Evolutionary conservation across 2,113 vertebrate genomes (phyloP).

Genomic region (Pseudorectes ferrugineus): DNA sequence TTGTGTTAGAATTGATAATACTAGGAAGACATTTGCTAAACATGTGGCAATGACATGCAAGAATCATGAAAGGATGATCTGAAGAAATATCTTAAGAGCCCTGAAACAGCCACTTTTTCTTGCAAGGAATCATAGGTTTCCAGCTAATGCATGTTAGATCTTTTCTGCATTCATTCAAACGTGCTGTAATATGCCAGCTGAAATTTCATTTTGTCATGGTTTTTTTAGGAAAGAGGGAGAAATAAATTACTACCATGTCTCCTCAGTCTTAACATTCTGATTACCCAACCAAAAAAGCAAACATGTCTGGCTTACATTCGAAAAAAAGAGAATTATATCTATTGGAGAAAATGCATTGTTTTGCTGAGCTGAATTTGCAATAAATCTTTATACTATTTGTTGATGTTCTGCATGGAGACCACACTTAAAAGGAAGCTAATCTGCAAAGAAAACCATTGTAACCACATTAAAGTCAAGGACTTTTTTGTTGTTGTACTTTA

Average conservation of each 20-base stretch:
- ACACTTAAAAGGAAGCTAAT: constrained; percentile 27
- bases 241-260: neutral
- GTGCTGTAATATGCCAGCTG: neutral
- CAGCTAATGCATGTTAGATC: neutral
- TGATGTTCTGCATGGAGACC: neutral
- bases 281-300: neutral
- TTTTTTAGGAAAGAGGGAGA: neutral
- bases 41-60: neutral
- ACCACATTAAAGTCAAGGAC: neutral
- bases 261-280: neutral
- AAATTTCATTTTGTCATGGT: neutral
- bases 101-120: neutral
- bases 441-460: neutral
- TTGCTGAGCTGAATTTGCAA: neutral
- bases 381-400: neutral
- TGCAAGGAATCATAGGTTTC: neutral
- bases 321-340: neutral
- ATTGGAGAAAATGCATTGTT: neutral
- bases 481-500: neutral
- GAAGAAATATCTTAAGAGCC: neutral
- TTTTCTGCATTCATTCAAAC: neutral
- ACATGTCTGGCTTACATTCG: neutral
- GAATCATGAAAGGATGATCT: neutral
- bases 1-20: neutral
- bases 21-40: neutral